Conservation (phyloP, 2,888 invertebrate species). For the Amiota mariae region DNA sequence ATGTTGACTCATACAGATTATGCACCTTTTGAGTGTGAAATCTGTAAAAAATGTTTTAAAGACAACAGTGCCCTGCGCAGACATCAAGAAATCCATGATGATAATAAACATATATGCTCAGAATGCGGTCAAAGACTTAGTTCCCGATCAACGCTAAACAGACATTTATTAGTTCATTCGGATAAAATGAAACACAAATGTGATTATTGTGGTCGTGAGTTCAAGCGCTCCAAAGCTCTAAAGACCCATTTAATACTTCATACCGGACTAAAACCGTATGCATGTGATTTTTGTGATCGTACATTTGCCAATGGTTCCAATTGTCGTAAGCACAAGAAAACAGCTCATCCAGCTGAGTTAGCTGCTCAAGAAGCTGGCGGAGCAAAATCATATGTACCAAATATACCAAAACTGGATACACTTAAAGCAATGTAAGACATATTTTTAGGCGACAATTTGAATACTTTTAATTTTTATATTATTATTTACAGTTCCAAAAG, state of each 20-base stretch:
- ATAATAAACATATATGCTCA: conserved; percentile 69
- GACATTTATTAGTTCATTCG: conserved; percentile 70
- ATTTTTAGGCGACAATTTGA: not conserved
- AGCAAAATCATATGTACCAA: conserved; percentile 65
- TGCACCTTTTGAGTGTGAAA: conserved; percentile 74
- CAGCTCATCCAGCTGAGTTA: conserved; percentile 71
- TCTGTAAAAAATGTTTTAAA: conserved; percentile 72
- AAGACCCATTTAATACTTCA: conserved; percentile 73
- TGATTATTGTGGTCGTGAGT: conserved; percentile 70
- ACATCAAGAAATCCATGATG: conserved; percentile 70
- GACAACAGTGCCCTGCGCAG: conserved; percentile 65
- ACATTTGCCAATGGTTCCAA: conserved; percentile 74
- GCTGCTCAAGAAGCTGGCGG: conserved; percentile 72
- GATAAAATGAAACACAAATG: conserved; percentile 71
- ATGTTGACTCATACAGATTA: conserved; percentile 75
- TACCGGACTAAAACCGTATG: conserved; percentile 72
- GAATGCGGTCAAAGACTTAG: conserved; percentile 69
- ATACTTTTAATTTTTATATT: not conserved
- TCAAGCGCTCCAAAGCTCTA: conserved; percentile 72
- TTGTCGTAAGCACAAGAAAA: conserved; percentile 73
- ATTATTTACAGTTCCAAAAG: conserved; percentile 59
- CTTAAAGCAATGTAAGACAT: conserved; percentile 69
- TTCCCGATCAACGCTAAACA: conserved; percentile 66
- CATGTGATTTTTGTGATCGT: conserved; percentile 73
- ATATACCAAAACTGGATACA: conserved; percentile 72